A percentile compares a stretch with the other conserved stretches of the same genome.
Conservation (phyloP, 2,113 vertebrate genomes). For the Thunnus maccoyii region DNA sequence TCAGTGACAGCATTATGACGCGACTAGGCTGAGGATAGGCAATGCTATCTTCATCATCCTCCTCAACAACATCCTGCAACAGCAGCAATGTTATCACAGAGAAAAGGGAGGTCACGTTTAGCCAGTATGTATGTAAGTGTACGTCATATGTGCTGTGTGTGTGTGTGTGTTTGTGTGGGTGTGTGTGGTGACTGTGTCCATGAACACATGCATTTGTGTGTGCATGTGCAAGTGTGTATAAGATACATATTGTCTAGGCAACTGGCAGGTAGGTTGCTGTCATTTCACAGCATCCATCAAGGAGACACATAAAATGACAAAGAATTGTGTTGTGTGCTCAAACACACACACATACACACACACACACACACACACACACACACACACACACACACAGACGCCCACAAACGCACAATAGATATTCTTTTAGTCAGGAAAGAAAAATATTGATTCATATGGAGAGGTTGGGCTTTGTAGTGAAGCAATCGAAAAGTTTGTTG, state of each 20-base stretch:
- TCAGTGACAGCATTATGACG: conserved; percentile 77
- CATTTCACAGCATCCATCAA: conserved; percentile 18
- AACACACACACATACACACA: no score
- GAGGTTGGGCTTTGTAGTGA: background rate
- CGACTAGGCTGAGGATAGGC: conserved; percentile 52
- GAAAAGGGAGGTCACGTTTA: conserved; percentile 11
- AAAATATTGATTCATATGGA: background rate
- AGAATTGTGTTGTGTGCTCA: no score
- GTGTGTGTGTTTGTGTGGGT: no score
- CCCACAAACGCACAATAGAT: background rate
- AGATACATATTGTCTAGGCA: background rate
- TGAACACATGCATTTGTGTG: background rate
- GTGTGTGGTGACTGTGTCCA: background rate
- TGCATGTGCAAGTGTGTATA: background rate
- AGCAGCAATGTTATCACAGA: conserved; percentile 13
- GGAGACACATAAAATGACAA: background rate
- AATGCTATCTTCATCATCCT: conserved; percentile 40
- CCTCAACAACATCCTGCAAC: conserved; percentile 37
- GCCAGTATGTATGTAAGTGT: background rate
- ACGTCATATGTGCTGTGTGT: background rate
- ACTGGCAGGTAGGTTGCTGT: conserved; percentile 9
- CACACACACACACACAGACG: background rate
- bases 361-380: no score
- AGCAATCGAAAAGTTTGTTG: no score
- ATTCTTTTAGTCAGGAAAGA: background rate